Percentiles rank a stretch among this genome's conserved stretches.
Conservation (phyloP, 2,888 invertebrate genomes). For the Lampropteryx suffumata region DNA sequence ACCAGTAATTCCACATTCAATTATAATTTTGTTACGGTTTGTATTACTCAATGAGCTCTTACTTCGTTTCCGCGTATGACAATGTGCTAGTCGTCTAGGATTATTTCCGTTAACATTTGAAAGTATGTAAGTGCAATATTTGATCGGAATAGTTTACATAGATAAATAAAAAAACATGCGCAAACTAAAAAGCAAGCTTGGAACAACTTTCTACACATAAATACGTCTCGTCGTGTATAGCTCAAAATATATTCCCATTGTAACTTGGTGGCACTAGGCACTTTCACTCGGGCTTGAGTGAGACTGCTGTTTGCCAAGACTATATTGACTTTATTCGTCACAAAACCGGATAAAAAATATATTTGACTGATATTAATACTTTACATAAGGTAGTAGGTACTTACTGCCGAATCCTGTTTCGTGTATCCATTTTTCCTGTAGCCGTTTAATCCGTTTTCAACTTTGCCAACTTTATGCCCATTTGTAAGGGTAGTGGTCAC, state of each 20-base stretch:
- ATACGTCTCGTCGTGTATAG: conserved; percentile 7
- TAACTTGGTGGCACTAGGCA: too few relatives aligned
- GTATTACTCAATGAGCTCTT: conserved; percentile 26
- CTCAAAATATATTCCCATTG: conserved; percentile 29
- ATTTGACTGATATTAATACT: neutral
- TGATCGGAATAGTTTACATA: too few relatives aligned
- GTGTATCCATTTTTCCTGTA: conserved; percentile 70
- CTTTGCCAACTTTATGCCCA: conserved; percentile 63
- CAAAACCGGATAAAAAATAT: neutral
- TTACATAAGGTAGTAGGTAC: conserved; percentile 34
- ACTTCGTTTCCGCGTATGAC: conserved; percentile 24
- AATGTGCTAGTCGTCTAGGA: conserved; percentile 8
- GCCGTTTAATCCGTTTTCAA: conserved; percentile 60
- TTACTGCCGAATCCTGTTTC: conserved; percentile 61
- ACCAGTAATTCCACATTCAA: too few relatives aligned
- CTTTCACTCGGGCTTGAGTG: conserved; percentile 41
- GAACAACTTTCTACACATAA: conserved; percentile 30
- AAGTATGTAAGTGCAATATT: neutral
- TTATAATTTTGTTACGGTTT: neutral
- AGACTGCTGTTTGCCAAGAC: conserved; percentile 34
- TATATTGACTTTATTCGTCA: conserved; percentile 10
- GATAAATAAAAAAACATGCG: too few relatives aligned
- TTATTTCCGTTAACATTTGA: conserved; percentile 12
- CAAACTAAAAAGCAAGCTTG: neutral
- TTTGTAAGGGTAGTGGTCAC: conserved; percentile 70